These are phyloP conservation scores for Paedocypris sp. DNA, from an alignment of 2,113 vertebrate genomes.

Conservation along the genomic window DNA sequence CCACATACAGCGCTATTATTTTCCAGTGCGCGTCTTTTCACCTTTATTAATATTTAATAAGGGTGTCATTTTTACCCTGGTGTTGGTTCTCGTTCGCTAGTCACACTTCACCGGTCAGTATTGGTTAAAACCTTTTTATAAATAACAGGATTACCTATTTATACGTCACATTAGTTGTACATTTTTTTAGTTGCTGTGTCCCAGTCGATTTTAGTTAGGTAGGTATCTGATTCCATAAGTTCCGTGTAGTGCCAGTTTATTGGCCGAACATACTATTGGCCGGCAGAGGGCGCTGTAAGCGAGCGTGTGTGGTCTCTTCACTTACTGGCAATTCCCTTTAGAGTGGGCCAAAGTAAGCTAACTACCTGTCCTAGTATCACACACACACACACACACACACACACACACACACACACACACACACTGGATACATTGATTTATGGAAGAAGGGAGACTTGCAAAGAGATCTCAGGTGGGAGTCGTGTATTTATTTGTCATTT, in stretches of 20 bases:
- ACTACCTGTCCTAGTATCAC: constrained; percentile 36
- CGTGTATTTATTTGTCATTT: constrained; percentile 54
- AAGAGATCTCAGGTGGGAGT: constrained; percentile 42
- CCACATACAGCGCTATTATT: no score
- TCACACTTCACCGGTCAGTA: no score
- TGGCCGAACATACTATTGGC: not conserved
- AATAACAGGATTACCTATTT: no score
- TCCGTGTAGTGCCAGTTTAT: not conserved
- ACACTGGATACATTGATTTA: constrained; percentile 53
- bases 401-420: constrained; percentile 20
- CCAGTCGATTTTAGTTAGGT: no score
- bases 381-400: not conserved
- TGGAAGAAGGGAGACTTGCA: constrained; percentile 50
- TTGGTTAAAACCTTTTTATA: no score
- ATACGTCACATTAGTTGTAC: no score
- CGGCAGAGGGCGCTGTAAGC: constrained; percentile 3
- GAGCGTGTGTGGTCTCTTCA: constrained; percentile 12
- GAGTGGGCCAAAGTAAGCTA: constrained; percentile 51
- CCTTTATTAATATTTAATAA: no score
- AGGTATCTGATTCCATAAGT: no score
- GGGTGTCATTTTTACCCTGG: no score
- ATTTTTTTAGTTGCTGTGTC: no score
- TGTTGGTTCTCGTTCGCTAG: no score
- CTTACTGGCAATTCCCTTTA: constrained; percentile 30
- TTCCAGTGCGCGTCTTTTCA: no score